phyloP scores from a whole-genome alignment of 2,113 vertebrate species.

The Ornithorhynchus anatinus region DNA sequence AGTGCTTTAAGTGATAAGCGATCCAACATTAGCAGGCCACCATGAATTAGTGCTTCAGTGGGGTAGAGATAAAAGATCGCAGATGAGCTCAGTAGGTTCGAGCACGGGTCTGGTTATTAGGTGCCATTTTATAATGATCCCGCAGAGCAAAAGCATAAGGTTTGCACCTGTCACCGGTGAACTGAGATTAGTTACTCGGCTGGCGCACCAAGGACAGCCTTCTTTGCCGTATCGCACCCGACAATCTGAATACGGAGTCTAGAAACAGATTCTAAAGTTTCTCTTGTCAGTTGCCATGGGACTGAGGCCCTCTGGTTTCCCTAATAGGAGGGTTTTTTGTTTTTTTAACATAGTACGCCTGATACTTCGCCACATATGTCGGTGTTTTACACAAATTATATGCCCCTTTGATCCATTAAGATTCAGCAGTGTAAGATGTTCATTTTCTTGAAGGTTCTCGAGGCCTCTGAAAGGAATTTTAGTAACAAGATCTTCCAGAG shows the following conservation, averaged over 20 bases:
- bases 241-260: conserved; percentile 20
- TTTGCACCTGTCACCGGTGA: conserved; percentile 59
- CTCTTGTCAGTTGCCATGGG: conserved; percentile 5
- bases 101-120: background rate
- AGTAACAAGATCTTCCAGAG: conserved; percentile 54
- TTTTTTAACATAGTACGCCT: conserved; percentile 22
- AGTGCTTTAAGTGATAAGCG: background rate
- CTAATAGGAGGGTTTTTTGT: conserved; percentile 14
- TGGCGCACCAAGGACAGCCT: conserved; percentile 36
- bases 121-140: conserved; percentile 22
- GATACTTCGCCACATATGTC: conserved; percentile 6
- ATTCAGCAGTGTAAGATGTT: conserved; percentile 24
- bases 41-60: background rate
- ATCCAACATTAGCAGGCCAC: background rate
- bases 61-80: conserved; percentile 11
- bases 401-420: conserved; percentile 47
- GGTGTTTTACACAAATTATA: conserved; percentile 39
- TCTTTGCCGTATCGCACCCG: conserved; percentile 50
- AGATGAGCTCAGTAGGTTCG: background rate
- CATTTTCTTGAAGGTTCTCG: conserved; percentile 56
- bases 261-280: conserved; percentile 47
- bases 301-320: conserved; percentile 17
- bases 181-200: conserved; percentile 38
- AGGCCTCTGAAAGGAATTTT: conserved; percentile 52
- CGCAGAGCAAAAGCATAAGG: conserved; percentile 42